Evolutionary conservation across 2,797 vertebrate genomes (phyloP), one percentile per base, ranked within the genome.

Genomic region (Cephalopachus bancanus): DNA sequence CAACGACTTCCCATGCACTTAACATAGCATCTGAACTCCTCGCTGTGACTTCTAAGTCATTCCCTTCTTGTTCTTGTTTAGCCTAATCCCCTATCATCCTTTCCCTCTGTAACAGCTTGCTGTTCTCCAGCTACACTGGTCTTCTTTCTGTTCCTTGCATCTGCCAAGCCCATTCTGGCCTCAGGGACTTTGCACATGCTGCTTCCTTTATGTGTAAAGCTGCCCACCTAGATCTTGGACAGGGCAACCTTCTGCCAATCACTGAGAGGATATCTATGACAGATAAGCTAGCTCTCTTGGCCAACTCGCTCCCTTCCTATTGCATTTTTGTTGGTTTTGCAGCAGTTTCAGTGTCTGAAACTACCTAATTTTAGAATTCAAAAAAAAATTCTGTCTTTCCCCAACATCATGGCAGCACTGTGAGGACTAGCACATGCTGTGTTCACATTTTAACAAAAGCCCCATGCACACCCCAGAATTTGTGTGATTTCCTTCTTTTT

Each of bases 401-500:
- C 15, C 10, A 71, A 15, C 3, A 69, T 51, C 72, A n/a, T 17
- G 44, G 24, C 30, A 57, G 5, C 55, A 20, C 30, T n/a, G 5
- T 90, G 24, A 67, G 24, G 69, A 8, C 20, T 76, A 62, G 49
- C 28, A 15, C 76, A 49, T 10, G 85, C 49, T 64, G 2, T 89
- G 65, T 97, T 97, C 97, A 65, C 14, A 85, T 10, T 59, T 49
- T 89, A 59, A 94, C 62, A 93, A 97, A 95, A 0, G 37, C 59
- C 90, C 71, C 62, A 12, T 24, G 14, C 81, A 64, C 67, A 76
- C 51, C 78, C 95, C 94, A 78, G 95, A 78, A 97, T 96, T 93
- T 97, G 93, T 98, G 98, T 98, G 97, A 97, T 95, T 97, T 97
- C 74, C 24, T 96, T 97, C 96, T 76, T 79, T 94, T 97, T 96